phyloP scores from a whole-genome alignment of 2,113 vertebrate species.

The Zosterops japonicus region DNA sequence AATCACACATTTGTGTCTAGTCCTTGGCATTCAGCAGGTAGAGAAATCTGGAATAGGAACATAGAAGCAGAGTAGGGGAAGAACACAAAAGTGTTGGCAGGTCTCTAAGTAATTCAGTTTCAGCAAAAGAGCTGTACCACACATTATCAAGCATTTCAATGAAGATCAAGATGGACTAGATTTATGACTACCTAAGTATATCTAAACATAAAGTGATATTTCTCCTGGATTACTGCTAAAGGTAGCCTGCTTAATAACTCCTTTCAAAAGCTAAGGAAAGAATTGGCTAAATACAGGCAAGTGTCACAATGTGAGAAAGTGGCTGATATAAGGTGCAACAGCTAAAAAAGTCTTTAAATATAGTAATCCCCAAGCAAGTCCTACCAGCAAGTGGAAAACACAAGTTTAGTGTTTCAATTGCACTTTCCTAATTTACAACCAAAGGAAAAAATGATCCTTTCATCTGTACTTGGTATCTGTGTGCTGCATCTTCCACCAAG shows the following conservation, averaged over 20 bases:
- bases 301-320: background rate
- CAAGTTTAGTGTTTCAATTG: background rate
- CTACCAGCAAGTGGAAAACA: background rate
- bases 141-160: background rate
- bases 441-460: background rate
- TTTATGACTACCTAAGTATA: background rate
- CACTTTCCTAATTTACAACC: background rate
- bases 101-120: background rate
- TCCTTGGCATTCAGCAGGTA: background rate
- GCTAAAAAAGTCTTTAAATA: background rate
- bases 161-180: background rate
- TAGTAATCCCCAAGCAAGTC: background rate
- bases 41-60: background rate
- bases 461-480: background rate
- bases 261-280: background rate
- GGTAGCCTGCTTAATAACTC: background rate
- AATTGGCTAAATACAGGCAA: background rate
- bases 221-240: background rate
- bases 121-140: background rate
- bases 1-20: background rate
- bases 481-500: background rate
- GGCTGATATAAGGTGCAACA: background rate
- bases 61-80: background rate
- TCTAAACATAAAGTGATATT: background rate
- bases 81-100: background rate